Percentiles rank a stretch among this genome's conserved stretches.
Conservation (phyloP, 1,140 invertebrate genomes). For the Drosophila truncata region DNA sequence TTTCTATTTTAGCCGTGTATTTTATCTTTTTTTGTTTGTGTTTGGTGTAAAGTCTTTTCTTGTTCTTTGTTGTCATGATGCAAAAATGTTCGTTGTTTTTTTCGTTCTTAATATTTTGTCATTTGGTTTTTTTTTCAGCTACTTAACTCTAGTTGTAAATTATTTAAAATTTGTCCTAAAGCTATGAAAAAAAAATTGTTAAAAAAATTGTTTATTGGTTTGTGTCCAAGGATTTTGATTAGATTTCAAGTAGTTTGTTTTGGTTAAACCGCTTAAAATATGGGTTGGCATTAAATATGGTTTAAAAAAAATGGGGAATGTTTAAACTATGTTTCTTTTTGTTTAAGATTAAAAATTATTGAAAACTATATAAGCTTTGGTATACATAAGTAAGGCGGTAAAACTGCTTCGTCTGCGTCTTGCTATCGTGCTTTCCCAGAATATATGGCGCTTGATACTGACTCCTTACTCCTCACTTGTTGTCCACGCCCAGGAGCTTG, state of each 20-base stretch:
- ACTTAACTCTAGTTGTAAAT: conserved; percentile 29
- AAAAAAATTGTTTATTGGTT: conserved; percentile 14
- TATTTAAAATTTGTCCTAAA: conserved; percentile 9
- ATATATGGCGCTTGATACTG: conserved; percentile 13
- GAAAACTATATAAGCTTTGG: conserved; percentile 71
- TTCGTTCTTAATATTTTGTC: conserved; percentile 1
- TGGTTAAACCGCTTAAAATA: conserved; percentile 37
- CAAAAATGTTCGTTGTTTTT: conserved; percentile 43
- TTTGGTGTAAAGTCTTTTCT: conserved; percentile 38
- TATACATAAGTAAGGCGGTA: conserved; percentile 61
- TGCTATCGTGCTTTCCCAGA: neutral
- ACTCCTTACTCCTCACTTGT: conserved; percentile 3
- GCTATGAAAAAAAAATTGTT: conserved; percentile 31
- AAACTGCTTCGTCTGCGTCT: conserved; percentile 14
- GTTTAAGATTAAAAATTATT: conserved; percentile 48
- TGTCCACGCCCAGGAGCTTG: conserved; percentile 93
- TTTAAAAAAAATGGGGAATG: conserved; percentile 11
- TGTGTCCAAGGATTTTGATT: conserved; percentile 30
- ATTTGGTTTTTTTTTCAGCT: conserved; percentile 23
- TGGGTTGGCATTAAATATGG: conserved; percentile 9
- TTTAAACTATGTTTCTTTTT: conserved; percentile 17
- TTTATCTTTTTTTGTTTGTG: conserved; percentile 11
- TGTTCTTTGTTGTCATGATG: conserved; percentile 32
- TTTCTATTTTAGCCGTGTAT: conserved; percentile 20
- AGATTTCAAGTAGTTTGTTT: conserved; percentile 19